phyloP scores from a whole-genome alignment of 2,113 vertebrate species.

The Cheirogaleus medius region DNA sequence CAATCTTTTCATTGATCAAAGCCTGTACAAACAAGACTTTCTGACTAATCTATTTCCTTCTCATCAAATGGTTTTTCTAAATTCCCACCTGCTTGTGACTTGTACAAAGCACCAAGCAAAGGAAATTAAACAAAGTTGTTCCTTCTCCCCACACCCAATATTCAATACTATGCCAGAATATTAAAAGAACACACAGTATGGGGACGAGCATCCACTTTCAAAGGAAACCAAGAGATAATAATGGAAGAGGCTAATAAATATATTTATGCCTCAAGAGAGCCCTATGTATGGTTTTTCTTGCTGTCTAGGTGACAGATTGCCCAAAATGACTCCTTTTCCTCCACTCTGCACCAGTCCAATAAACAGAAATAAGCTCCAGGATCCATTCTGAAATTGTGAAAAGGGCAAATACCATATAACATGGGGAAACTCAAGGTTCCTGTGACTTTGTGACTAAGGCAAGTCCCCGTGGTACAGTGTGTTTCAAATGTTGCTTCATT shows the following conservation, averaged over 20 bases:
- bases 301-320: slow-evolving; percentile 52
- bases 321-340: slow-evolving; percentile 51
- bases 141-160: neutral
- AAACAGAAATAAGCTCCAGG: slow-evolving; percentile 25
- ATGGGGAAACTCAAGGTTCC: slow-evolving; percentile 46
- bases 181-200: neutral
- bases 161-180: neutral
- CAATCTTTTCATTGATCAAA: neutral
- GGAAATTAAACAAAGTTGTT: slow-evolving; percentile 1
- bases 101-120: neutral
- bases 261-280: slow-evolving; percentile 38
- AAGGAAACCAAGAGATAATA: neutral
- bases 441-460: slow-evolving; percentile 44
- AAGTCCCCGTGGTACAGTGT: neutral
- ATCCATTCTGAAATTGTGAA: slow-evolving; percentile 3
- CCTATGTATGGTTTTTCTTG: neutral
- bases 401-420: neutral
- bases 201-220: neutral
- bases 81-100: slow-evolving; percentile 16
- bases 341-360: neutral
- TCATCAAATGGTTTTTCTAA: neutral
- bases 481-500: slow-evolving; percentile 8
- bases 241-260: slow-evolving; percentile 36
- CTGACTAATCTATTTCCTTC: neutral
- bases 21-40: neutral